These are phyloP conservation scores for Sardina pilchardus DNA, from an alignment of 2,113 vertebrate genomes.

Conservation along the genomic window DNA sequence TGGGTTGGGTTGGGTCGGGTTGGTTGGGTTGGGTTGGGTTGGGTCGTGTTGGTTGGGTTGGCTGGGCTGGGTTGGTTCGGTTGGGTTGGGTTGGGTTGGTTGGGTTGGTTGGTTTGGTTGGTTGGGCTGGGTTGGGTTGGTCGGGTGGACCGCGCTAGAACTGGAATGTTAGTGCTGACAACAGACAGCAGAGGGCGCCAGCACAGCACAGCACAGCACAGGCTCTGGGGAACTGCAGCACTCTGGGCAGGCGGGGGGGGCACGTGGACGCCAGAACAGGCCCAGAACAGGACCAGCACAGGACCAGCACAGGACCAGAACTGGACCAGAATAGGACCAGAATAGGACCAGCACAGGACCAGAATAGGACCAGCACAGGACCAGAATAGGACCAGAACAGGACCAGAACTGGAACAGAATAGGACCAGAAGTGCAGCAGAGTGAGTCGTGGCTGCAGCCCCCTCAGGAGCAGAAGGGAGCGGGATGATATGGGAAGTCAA, in stretches of 20 bases:
- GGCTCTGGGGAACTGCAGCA: slow-evolving; percentile 29
- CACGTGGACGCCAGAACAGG: neutral
- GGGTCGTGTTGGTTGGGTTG: too few relatives aligned
- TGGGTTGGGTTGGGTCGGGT: too few relatives aligned
- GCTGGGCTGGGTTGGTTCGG: too few relatives aligned
- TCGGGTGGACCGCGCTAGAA: slow-evolving; percentile 40
- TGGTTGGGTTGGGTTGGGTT: too few relatives aligned
- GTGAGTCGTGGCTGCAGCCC: neutral
- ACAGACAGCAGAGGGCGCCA: slow-evolving; percentile 42
- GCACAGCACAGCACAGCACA: slow-evolving; percentile 39
- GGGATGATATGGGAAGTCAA: neutral
- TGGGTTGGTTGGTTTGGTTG: too few relatives aligned
- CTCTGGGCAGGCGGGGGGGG: neutral
- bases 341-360: neutral
- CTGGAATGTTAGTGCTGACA: slow-evolving; percentile 60
- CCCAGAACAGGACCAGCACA: neutral
- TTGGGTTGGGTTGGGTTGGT: too few relatives aligned
- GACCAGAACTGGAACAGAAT: neutral
- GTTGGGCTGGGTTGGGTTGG: too few relatives aligned
- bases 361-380: neutral
- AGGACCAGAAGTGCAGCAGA: neutral
- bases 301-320: neutral
- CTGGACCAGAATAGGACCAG: neutral
- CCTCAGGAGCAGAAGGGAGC: neutral
- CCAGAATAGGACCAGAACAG: neutral